Percentiles rank a stretch among this genome's conserved stretches.
phyloP scores from a whole-genome alignment of 1,140 invertebrate genomes.

The Homarus americanus region DNA sequence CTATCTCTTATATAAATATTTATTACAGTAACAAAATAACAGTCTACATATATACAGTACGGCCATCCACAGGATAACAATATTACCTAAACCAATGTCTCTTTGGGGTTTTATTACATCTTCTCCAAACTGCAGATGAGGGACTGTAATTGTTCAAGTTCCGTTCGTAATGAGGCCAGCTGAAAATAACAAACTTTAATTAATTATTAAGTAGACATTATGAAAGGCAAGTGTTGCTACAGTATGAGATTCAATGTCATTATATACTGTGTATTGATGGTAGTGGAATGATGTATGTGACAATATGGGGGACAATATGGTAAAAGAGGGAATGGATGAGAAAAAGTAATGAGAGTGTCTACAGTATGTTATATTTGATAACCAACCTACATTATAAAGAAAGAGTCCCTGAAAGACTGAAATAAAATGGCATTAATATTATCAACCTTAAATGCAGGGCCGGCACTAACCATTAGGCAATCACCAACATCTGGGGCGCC shows the following conservation, averaged over 20 bases:
- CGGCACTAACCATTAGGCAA: no score
- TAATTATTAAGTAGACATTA: not conserved
- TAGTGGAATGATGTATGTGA: not conserved
- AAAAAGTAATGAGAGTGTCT: no score
- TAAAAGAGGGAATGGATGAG: not conserved
- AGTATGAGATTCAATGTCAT: not conserved
- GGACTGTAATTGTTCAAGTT: constrained; percentile 3
- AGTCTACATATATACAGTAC: no score
- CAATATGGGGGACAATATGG: not conserved
- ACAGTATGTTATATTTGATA: no score
- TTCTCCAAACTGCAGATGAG: constrained; percentile 21
- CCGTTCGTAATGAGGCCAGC: constrained; percentile 10
- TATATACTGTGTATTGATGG: no score
- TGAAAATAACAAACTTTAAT: not conserved
- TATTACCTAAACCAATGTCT: not conserved
- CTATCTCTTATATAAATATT: no score
- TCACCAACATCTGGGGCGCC: no score
- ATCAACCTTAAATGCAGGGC: no score
- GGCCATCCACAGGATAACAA: not conserved
- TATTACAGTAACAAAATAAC: no score
- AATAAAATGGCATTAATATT: no score
- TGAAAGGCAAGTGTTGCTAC: not conserved
- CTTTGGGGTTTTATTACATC: not conserved
- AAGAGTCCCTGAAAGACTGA: no score
- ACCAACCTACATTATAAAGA: no score